These are phyloP conservation scores for Drosophila gunungcola DNA, from an alignment of 1,140 invertebrate genomes.

Conservation along the genomic window DNA sequence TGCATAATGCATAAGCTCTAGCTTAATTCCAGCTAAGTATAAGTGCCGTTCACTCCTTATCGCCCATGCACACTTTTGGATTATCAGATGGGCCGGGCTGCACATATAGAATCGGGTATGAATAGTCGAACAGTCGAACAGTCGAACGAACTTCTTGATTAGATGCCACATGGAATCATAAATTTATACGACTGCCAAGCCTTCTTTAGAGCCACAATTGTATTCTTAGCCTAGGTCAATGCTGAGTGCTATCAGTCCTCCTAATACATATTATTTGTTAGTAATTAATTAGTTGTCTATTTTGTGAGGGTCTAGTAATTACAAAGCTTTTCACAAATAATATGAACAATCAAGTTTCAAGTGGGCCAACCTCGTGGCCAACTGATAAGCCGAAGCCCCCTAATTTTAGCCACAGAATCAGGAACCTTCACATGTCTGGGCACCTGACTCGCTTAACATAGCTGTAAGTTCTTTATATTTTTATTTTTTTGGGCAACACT, in stretches of 20 bases:
- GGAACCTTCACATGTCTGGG: constrained; percentile 4
- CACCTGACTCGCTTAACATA: constrained; percentile 2
- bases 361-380: constrained; percentile 30
- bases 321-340: constrained; percentile 37
- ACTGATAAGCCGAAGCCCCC: constrained; percentile 16
- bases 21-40: neutral
- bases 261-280: constrained; percentile 1
- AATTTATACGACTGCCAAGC: constrained; percentile 5
- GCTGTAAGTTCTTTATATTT: neutral
- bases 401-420: constrained; percentile 13
- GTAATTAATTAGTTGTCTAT: constrained; percentile 23
- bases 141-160: constrained; percentile 8
- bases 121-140: constrained; percentile 12
- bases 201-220: neutral
- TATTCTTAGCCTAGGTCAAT: constrained; percentile 36
- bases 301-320: constrained; percentile 6
- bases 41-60: constrained; percentile 28
- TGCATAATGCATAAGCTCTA: constrained; percentile 39
- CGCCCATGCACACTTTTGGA: constrained; percentile 13
- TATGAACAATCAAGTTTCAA: constrained; percentile 39
- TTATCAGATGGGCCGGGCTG: constrained; percentile 43
- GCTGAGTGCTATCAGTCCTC: constrained; percentile 6
- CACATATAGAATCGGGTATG: constrained; percentile 10
- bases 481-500: neutral
- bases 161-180: constrained; percentile 29